These are phyloP conservation scores for Saccopteryx bilineata DNA, from an alignment of 2,113 vertebrate species.

Conservation along the genomic window DNA sequence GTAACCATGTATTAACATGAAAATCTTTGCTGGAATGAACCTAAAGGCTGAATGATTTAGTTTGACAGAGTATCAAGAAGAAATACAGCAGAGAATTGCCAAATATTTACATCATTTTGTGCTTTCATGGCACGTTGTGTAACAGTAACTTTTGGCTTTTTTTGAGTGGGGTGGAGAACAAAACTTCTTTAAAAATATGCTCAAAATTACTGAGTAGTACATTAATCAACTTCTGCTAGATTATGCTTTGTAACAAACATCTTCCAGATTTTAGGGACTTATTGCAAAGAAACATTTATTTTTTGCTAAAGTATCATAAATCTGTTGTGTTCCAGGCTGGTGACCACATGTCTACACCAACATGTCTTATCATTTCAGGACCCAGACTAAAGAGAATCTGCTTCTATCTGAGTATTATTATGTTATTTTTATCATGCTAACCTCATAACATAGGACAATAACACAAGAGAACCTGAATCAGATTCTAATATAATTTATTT, in stretches of 20 bases:
- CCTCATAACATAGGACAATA: background rate
- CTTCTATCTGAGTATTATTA: background rate
- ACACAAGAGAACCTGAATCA: background rate
- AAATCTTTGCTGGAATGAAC: background rate
- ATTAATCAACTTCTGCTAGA: background rate
- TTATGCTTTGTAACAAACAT: background rate
- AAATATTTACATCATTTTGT: background rate
- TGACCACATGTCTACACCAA: background rate
- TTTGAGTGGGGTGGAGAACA: background rate
- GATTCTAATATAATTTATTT: background rate
- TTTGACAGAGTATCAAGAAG: background rate
- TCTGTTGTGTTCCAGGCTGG: background rate
- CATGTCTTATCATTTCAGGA: background rate
- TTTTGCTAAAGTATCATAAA: background rate
- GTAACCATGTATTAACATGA: background rate
- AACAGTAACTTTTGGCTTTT: background rate
- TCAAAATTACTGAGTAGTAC: background rate
- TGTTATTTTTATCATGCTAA: background rate
- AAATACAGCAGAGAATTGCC: background rate
- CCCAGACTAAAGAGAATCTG: background rate
- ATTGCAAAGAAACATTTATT: background rate
- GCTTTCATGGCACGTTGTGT: constrained; percentile 12
- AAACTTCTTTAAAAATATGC: background rate
- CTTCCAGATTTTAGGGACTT: background rate
- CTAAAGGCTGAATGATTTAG: background rate